These are phyloP conservation scores for Cinara cedri DNA, from an alignment of 2,888 invertebrate species.

Conservation along the genomic window DNA sequence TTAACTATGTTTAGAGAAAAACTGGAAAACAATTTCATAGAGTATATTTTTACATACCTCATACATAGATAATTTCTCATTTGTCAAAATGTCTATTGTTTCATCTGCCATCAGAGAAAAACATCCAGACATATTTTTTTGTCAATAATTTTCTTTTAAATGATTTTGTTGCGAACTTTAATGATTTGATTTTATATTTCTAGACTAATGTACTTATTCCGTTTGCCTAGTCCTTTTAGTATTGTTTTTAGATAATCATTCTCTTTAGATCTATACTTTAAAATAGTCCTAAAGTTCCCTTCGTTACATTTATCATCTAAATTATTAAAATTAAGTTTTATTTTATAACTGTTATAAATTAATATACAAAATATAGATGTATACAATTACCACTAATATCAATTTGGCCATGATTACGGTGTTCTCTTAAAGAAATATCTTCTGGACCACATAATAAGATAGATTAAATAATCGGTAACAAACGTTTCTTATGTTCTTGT, in stretches of 20 bases:
- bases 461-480: too few relatives aligned
- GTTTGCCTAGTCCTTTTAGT: slow-evolving; percentile 23
- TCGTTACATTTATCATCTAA: slow-evolving; percentile 3
- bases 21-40: too few relatives aligned
- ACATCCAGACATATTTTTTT: slow-evolving; percentile 22
- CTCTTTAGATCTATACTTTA: slow-evolving; percentile 14
- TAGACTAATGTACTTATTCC: slow-evolving; percentile 33
- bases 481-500: too few relatives aligned
- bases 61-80: slow-evolving; percentile 27
- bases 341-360: slow-evolving; percentile 4
- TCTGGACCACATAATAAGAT: slow-evolving; percentile 23
- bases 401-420: slow-evolving; percentile 18
- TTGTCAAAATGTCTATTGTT: slow-evolving; percentile 26
- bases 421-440: slow-evolving; percentile 12
- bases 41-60: too few relatives aligned
- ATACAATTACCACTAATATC: too few relatives aligned
- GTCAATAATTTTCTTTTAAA: slow-evolving; percentile 21
- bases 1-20: too few relatives aligned
- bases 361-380: too few relatives aligned
- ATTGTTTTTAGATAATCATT: slow-evolving; percentile 1
- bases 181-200: slow-evolving; percentile 40
- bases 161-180: slow-evolving; percentile 16
- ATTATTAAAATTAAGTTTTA: slow-evolving; percentile 7
- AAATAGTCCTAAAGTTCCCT: slow-evolving; percentile 29
- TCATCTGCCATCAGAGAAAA: slow-evolving; percentile 41